Evolutionary conservation across 2,888 invertebrate species (phyloP).

Genomic region (Oxyteleia sp.): DNA sequence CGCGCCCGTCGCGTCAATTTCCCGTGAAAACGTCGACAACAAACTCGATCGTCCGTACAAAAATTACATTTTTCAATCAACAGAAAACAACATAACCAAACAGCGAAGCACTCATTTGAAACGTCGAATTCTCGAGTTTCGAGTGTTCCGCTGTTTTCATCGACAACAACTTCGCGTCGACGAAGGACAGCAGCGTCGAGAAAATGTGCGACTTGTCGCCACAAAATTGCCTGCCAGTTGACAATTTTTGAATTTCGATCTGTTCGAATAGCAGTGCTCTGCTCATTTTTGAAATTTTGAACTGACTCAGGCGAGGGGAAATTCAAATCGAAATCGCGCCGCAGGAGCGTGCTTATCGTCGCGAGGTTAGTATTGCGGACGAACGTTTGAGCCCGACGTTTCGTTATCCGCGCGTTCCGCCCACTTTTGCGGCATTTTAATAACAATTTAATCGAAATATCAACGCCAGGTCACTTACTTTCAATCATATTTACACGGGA

Average conservation of each 20-base stretch:
- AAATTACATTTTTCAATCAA: slow-evolving; percentile 47
- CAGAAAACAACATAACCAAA: slow-evolving; percentile 84
- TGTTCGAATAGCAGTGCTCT: slow-evolving; percentile 85
- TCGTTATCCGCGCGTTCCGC: slow-evolving; percentile 38
- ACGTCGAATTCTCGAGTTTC: slow-evolving; percentile 44
- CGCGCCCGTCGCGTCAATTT: too few relatives aligned
- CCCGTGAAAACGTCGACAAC: too few relatives aligned
- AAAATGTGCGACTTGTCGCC: not conserved
- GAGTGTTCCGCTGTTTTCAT: not conserved
- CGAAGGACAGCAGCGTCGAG: not conserved
- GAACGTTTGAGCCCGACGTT: not conserved
- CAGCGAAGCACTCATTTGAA: slow-evolving; percentile 75
- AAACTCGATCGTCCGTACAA: too few relatives aligned
- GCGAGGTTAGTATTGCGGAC: not conserved
- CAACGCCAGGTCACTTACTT: slow-evolving; percentile 91
- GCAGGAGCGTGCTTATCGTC: not conserved
- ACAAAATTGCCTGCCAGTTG: not conserved
- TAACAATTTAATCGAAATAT: slow-evolving; percentile 80
- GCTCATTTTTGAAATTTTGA: slow-evolving; percentile 87
- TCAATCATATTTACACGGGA: too few relatives aligned
- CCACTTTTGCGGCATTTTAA: slow-evolving; percentile 63
- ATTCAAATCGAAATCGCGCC: slow-evolving; percentile 78
- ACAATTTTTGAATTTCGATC: slow-evolving; percentile 78
- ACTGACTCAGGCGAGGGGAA: slow-evolving; percentile 79
- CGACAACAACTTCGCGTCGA: not conserved